These are phyloP conservation scores for Mormyrus iriodes DNA, from an alignment of 2,113 vertebrate genomes.

Conservation along the genomic window DNA sequence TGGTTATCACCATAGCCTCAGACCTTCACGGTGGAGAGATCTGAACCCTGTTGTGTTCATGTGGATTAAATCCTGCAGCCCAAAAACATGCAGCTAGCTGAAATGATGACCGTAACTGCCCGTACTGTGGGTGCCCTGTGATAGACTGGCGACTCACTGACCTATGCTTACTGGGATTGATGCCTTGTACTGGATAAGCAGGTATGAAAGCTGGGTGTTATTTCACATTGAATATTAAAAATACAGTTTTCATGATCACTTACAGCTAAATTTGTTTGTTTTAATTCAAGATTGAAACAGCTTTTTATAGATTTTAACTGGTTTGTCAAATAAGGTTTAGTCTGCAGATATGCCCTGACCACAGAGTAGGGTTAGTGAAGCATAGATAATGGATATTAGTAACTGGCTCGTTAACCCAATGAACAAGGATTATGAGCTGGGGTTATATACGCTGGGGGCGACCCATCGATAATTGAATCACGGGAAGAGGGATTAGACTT, in stretches of 20 bases:
- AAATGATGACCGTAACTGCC: background rate
- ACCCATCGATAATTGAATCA: background rate
- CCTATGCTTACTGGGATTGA: background rate
- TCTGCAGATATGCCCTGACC: background rate
- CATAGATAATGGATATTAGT: background rate
- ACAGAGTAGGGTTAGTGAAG: background rate
- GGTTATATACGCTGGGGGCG: background rate
- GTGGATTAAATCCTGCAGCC: background rate
- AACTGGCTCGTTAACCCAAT: background rate
- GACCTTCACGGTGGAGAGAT: background rate
- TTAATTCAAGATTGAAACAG: background rate
- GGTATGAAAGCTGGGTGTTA: background rate
- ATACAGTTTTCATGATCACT: background rate
- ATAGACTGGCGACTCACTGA: background rate
- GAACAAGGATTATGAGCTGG: background rate
- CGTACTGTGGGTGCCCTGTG: background rate
- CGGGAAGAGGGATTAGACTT: background rate
- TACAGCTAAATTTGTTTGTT: background rate
- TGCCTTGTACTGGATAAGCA: background rate
- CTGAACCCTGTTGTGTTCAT: background rate
- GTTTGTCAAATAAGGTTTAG: background rate
- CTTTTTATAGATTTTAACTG: background rate
- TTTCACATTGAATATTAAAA: background rate
- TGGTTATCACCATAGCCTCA: background rate
- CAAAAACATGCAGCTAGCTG: background rate